These are phyloP conservation scores for Sphinx pinastri DNA, from an alignment of 2,888 invertebrate species.

Conservation along the genomic window DNA sequence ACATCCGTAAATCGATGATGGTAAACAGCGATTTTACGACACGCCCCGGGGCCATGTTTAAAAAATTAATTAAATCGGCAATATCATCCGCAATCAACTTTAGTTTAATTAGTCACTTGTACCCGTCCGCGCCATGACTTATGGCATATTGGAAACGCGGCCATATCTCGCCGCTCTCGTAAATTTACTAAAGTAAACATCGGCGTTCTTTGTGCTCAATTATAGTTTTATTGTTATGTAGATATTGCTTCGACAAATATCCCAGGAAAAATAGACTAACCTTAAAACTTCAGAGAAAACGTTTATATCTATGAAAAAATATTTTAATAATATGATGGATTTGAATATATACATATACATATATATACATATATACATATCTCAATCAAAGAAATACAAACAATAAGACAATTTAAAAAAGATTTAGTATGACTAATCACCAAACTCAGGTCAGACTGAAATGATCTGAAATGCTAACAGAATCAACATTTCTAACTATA, in stretches of 20 bases:
- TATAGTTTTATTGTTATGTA: constrained; percentile 25
- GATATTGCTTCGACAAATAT: too few relatives aligned
- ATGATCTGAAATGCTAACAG: too few relatives aligned
- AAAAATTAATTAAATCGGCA: constrained; percentile 61
- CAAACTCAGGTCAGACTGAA: too few relatives aligned
- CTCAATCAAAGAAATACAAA: too few relatives aligned
- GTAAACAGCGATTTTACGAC: constrained; percentile 51
- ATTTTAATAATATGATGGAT: too few relatives aligned
- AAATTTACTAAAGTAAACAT: constrained; percentile 40
- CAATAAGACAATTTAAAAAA: too few relatives aligned
- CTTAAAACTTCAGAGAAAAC: too few relatives aligned
- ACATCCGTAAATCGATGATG: constrained; percentile 51
- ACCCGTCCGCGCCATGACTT: constrained; percentile 61
- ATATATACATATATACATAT: too few relatives aligned
- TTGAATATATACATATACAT: too few relatives aligned
- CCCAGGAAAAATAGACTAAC: too few relatives aligned
- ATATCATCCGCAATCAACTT: constrained; percentile 58
- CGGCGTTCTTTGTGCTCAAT: constrained; percentile 46
- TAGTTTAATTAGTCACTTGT: constrained; percentile 69
- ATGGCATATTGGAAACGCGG: constrained; percentile 60
- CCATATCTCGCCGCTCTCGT: constrained; percentile 26
- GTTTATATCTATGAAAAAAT: too few relatives aligned
- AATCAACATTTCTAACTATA: background rate
- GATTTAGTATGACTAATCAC: too few relatives aligned
- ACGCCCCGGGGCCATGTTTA: constrained; percentile 41